Conservation (phyloP, 2,113 vertebrate species). For the Calypte anna region DNA sequence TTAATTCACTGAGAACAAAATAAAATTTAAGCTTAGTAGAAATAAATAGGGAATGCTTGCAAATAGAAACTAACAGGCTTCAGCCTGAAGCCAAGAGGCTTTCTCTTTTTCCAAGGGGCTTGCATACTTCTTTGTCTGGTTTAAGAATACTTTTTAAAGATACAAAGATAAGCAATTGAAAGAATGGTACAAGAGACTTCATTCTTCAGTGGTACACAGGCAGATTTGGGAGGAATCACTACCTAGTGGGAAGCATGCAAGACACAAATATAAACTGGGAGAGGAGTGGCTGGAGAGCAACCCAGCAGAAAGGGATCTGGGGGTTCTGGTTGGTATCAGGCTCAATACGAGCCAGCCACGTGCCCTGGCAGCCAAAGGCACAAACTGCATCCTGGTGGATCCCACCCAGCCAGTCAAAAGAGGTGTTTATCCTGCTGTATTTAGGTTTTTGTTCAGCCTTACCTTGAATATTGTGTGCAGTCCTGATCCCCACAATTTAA, state of each 20-base stretch:
- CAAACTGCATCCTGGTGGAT: not conserved
- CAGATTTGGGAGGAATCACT: not conserved
- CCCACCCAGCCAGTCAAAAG: not conserved
- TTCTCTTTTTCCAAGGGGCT: not conserved
- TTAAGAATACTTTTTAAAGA: not conserved
- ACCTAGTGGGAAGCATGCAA: not conserved
- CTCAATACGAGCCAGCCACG: fast-evolving
- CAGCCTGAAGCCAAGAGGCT: not conserved
- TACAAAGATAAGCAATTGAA: not conserved
- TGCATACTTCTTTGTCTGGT: not conserved
- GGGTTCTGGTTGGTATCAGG: not conserved
- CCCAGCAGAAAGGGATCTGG: not conserved
- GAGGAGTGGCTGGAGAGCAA: not conserved
- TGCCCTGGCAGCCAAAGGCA: not conserved
- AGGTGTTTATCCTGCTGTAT: not conserved
- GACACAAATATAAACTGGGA: not conserved
- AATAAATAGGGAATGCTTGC: not conserved
- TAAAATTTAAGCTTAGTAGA: not conserved
- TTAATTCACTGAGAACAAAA: not conserved
- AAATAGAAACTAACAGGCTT: not conserved
- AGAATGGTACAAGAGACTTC: not conserved
- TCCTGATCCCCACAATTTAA: not conserved
- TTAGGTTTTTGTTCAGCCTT: fast-evolving
- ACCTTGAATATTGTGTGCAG: not conserved
- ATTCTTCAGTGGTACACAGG: not conserved